Base-by-base conservation (phyloP, 2,797 vertebrate genomes). In the Dipus sagitta region DNA sequence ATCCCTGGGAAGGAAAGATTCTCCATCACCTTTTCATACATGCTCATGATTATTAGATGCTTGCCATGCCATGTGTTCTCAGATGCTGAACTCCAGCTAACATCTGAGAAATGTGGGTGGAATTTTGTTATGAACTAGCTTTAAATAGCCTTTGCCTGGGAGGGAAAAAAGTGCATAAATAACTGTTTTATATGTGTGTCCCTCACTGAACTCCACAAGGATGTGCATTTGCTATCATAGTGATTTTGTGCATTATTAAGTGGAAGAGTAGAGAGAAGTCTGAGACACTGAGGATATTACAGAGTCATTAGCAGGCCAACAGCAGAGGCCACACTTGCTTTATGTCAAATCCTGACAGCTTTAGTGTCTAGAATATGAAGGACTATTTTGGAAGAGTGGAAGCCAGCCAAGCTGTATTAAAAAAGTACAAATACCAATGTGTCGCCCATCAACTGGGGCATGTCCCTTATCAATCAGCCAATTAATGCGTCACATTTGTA, bases 171-270 rank as follows among this genome's bases (percentile, higher is more conserved):
- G 24, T 84, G n/a, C 89, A 87, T 91, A 90, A 95, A 88, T 67
- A 92, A 14, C 72, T 80, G 18, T 78, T 83, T 38, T 91, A 70
- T 42, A 77, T 42, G 26, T 34, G 13, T 12, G 13, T 92, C 24
- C 71, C 71, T 15, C 24, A 58, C 3, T 3, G 60, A 88, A 15
- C 70, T 84, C 42, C 60, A 84, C 28, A 65, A 85, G 30, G 20
- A 88, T 90, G 23, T 67, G 28, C 81, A 87, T 82, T 74, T 89
- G 77, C 65, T 81, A 72, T 77, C 26, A 58, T 30, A 85, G 34
- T 86, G 42, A 42, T 93, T 86, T 86, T 86, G 70, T 83, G 75
- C 38, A 72, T 93, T 94, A 79, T 88, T 85, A 94, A 93, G 76
- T 88, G 88, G 88, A 96, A 89, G 78, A 64, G 26, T 68, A 32